Conservation (phyloP, 2,888 invertebrate species). For the Stenodera caucasica region DNA sequence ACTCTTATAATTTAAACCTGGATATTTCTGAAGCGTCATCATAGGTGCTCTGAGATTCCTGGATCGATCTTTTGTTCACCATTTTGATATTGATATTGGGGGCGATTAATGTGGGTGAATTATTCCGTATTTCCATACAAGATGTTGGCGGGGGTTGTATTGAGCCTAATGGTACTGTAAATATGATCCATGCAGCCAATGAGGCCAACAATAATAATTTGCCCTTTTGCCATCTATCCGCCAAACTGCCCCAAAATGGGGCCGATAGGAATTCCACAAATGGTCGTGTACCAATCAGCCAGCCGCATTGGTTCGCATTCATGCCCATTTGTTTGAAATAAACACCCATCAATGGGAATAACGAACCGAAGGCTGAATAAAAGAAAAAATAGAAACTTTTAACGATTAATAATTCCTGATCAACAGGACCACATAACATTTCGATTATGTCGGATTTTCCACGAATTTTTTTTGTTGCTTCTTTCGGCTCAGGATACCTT, state of each 20-base stretch:
- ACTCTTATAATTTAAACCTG: constrained; percentile 19
- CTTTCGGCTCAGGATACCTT: constrained; percentile 83
- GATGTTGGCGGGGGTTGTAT: constrained; percentile 91
- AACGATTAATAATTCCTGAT: constrained; percentile 89
- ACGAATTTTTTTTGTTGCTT: constrained; percentile 86
- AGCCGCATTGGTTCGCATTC: constrained; percentile 94
- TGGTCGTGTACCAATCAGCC: constrained; percentile 93
- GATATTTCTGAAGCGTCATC: constrained; percentile 25
- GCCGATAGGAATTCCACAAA: constrained; percentile 97
- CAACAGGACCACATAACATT: constrained; percentile 78
- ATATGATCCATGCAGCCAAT: constrained; percentile 92
- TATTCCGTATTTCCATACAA: constrained; percentile 73
- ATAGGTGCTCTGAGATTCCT: constrained; percentile 19
- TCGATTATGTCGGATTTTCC: constrained; percentile 84
- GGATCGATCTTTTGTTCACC: constrained; percentile 61
- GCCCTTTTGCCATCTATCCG: constrained; percentile 84
- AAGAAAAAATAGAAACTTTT: constrained; percentile 99
- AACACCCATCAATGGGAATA: constrained; percentile 97
- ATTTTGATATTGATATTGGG: constrained; percentile 58
- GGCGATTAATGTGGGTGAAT: constrained; percentile 65
- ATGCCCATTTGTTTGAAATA: constrained; percentile 98
- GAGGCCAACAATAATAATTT: constrained; percentile 87
- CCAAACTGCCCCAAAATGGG: constrained; percentile 97
- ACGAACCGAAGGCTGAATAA: constrained; percentile 97
- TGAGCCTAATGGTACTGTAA: constrained; percentile 94